Base-by-base conservation (phyloP, 1,140 invertebrate species). In the Pachypeltis micranthus region DNA sequence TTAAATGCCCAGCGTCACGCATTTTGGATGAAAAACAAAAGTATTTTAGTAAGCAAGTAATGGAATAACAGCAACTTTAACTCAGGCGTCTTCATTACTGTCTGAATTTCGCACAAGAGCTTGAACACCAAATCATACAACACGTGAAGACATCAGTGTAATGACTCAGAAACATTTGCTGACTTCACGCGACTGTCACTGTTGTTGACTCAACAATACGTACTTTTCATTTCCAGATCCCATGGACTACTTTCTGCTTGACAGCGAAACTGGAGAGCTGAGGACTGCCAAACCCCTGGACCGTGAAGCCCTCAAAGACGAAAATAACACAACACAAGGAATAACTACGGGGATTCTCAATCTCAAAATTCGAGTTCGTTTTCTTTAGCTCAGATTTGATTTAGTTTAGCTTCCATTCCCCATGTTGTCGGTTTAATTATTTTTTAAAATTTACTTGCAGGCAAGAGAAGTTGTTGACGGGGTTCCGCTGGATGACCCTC, bases 201-300 rank as follows among this genome's bases (percentile, higher is more conserved):
- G n/a, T n/a, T n/a, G n/a, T n/a, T n/a, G n/a, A n/a, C n/a, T n/a
- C n/a, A n/a, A n/a, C n/a, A n/a, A n/a, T n/a, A n/a, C n/a, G n/a
- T n/a, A n/a, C n/a, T 7, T 10, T n/a, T 59, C 1, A 3, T 65
- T 73, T 74, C 14, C 68, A 92, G 89, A 93, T 81, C 89, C 90
- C 2, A 83, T 87, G 70, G 88, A 93, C 70, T 92, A 90, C 71
- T 94, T 94, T 72, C 75, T 87, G 10, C 70, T 94, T 67, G 87
- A 94, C 74, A 76, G 83, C 25, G 77, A 81, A 23, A 85, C 81
- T 10, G 91, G 91, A 7, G 87, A 92, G 72, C 71, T 94, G 39
- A 81, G 82, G 66, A 92, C 90, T 0, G 90, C 88, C 0, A 87
- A 86, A 68, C 89, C 87, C 0, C 70, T 94, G 51, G 89, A 94